These are phyloP conservation scores for Falco biarmicus DNA, from an alignment of 2,797 vertebrate species.

Conservation along the genomic window DNA sequence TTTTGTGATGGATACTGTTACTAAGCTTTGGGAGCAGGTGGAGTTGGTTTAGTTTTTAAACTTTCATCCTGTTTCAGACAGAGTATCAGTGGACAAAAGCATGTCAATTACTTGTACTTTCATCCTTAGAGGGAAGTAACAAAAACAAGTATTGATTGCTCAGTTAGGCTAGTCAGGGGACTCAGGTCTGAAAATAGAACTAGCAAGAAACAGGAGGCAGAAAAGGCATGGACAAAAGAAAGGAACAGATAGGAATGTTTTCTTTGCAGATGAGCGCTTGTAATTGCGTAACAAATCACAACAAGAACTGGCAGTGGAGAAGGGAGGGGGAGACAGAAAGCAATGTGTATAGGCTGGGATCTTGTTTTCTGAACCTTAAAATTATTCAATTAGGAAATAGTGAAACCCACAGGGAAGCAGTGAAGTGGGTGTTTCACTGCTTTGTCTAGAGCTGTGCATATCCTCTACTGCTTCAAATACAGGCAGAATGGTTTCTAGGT, in stretches of 20 bases:
- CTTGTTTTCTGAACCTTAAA: constrained; percentile 14
- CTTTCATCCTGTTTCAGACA: neutral
- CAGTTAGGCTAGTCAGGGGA: neutral
- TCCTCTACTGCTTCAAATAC: neutral
- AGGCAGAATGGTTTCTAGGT: neutral
- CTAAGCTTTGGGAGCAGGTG: neutral
- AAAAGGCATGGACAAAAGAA: neutral
- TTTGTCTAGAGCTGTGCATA: neutral
- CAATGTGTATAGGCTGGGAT: neutral
- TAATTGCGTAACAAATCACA: neutral
- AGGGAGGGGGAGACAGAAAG: neutral
- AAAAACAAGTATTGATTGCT: constrained; percentile 39
- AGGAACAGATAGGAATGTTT: neutral
- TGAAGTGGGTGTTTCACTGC: neutral
- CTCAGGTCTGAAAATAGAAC: neutral
- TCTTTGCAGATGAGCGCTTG: neutral
- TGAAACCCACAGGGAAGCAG: neutral
- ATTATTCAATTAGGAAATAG: neutral
- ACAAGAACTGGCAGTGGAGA: neutral
- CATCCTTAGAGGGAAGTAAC: neutral
- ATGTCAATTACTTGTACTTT: neutral
- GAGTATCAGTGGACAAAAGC: neutral
- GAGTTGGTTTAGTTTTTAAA: neutral
- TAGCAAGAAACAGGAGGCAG: neutral
- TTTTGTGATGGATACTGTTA: neutral